Evolutionary conservation across 1,140 invertebrate species (phyloP), one percentile per base, ranked within the genome.

Genomic region (Apis florea): DNA sequence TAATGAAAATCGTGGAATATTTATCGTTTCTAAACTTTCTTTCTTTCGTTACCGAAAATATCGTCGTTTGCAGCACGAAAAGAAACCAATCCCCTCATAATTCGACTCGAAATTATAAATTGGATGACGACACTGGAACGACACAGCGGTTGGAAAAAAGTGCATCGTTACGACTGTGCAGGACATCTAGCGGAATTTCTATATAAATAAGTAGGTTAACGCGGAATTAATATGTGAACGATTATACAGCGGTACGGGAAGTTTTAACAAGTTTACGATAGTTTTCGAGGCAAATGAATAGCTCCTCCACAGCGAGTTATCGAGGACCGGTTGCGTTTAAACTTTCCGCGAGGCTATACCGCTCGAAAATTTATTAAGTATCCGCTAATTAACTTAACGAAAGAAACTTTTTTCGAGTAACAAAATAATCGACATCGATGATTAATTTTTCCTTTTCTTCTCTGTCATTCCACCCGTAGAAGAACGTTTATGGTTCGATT

Each of bases 221-320:
- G 66, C 8, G 24, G 54, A 49, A 70, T 70, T 79, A 79, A 79
- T 71, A 53, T 79, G 26, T 71, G 53, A 49, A 71, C 67, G 40
- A 51, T 61, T 79, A 71, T 51, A 51, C 76, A 40, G 15, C 67
- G 31, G 47, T 53, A 40, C 13, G 15, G 31, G 31, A 79, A 70
- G 12, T 71, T 79, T 63, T 59, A 79, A 79, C 61, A 79, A 69
- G 24, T 70, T 79, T 53, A 51, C 68, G 76, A 79, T 79, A 79
- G 67, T 71, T 71, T 13, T 24, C 13, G 15, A 9, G 6, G 24
- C 15, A 63, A 71, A 53, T 71, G 58, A 79, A 79, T 63, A 40
- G 56, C 56, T 24, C 10, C 47, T 59, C 26, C 51, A 21, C 17
- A n/a, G 51, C 17, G 63, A 70, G 40, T 59, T 70, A 19, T 31